Percentiles rank a stretch among this genome's conserved stretches.
phyloP scores from a whole-genome alignment of 2,113 vertebrate genomes.

The Rhegmatorhina hoffmannsi region DNA sequence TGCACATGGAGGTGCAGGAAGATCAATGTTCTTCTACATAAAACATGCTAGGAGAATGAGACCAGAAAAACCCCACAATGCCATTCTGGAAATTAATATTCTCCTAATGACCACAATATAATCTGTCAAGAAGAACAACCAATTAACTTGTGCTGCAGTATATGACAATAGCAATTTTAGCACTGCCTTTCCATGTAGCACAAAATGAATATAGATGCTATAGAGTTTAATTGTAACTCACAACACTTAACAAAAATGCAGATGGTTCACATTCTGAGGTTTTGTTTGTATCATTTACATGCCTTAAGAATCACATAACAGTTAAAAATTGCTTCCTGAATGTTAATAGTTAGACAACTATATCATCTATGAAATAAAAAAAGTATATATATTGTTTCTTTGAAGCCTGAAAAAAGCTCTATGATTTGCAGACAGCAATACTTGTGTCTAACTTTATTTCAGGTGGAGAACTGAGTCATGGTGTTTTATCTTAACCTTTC shows the following conservation, averaged over 20 bases:
- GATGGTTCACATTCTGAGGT: background rate
- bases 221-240: background rate
- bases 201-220: background rate
- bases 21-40: background rate
- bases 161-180: background rate
- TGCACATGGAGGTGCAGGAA: accelerated
- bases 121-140: background rate
- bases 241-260: background rate
- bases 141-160: background rate
- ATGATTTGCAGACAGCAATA: background rate
- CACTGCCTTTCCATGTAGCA: background rate
- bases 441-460: background rate
- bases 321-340: background rate
- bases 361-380: background rate
- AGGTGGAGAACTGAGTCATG: background rate
- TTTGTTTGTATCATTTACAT: background rate
- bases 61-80: background rate
- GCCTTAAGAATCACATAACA: background rate
- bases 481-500: background rate
- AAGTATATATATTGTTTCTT: background rate
- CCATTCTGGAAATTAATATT: background rate
- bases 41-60: background rate
- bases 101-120: background rate
- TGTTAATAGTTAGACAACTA: background rate
- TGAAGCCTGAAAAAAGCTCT: background rate